A percentile compares a stretch with the other conserved stretches of the same genome.
These are phyloP conservation scores for Diadumene lineata DNA, from an alignment of 92 coral and sea anemone species.

Conservation along the genomic window DNA sequence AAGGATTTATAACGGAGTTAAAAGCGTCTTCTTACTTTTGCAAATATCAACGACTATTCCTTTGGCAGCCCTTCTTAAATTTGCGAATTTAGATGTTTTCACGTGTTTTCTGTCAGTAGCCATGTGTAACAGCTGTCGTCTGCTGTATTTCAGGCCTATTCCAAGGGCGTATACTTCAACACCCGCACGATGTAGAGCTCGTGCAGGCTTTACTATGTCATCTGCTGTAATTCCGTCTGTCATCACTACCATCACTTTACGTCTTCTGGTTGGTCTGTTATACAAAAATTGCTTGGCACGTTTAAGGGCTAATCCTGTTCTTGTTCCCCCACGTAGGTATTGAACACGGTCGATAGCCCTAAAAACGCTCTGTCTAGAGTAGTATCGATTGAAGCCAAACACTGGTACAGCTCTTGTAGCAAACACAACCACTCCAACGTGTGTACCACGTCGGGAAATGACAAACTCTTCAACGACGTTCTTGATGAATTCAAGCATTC, in stretches of 20 bases:
- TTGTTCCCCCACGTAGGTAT: conserved; percentile 82
- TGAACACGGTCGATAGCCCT: conserved; percentile 70
- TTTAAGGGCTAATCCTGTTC: conserved; percentile 82
- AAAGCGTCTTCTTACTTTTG: conserved; percentile 53
- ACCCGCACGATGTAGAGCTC: conserved; percentile 68
- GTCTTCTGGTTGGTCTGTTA: conserved; percentile 44
- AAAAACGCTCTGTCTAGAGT: conserved; percentile 58
- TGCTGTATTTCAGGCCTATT: conserved; percentile 72
- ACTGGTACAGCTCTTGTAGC: conserved; percentile 60
- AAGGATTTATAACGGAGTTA: too few relatives aligned
- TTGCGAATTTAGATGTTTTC: conserved; percentile 64
- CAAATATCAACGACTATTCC: conserved; percentile 49
- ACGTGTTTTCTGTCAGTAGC: conserved; percentile 74
- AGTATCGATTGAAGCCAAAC: conserved; percentile 71
- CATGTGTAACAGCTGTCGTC: conserved; percentile 66
- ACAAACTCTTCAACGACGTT: conserved; percentile 62
- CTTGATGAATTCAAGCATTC: conserved; percentile 77
- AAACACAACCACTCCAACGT: conserved; percentile 77
- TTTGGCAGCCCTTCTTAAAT: conserved; percentile 46
- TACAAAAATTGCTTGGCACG: conserved; percentile 65
- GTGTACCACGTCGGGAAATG: conserved; percentile 79
- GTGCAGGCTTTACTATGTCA: conserved; percentile 55
- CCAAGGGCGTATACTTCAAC: conserved; percentile 86
- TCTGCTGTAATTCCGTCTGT: conserved; percentile 77
- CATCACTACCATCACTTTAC: conserved; percentile 76